Evolutionary conservation across 2,888 invertebrate species (phyloP).

Genomic region (Didymodactylos carnosus): DNA sequence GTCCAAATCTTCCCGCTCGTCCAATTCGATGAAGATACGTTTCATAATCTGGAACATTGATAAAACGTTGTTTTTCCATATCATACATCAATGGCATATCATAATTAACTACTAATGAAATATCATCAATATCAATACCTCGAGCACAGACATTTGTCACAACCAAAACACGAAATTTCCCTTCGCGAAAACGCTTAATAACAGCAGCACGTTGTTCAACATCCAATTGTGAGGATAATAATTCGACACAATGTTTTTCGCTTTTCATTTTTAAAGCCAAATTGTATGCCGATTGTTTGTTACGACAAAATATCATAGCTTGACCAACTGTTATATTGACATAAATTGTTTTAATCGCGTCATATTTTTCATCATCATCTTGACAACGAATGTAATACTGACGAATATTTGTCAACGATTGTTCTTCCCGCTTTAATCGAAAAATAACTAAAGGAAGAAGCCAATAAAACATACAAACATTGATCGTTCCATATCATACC

Average conservation of each 20-base stretch:
- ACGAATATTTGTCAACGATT: slow-evolving; percentile 71
- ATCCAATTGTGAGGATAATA: slow-evolving; percentile 72
- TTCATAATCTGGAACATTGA: slow-evolving; percentile 68
- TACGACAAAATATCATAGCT: slow-evolving; percentile 90
- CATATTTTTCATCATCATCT: slow-evolving; percentile 66
- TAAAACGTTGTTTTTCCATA: neutral
- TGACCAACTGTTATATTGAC: slow-evolving; percentile 86
- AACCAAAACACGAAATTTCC: slow-evolving; percentile 78
- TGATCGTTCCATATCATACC: neutral
- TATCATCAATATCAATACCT: slow-evolving; percentile 36
- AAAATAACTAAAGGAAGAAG: slow-evolving; percentile 43
- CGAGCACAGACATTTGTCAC: slow-evolving; percentile 48
- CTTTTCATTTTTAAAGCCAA: slow-evolving; percentile 64
- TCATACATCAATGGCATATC: slow-evolving; percentile 52
- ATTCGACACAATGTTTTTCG: slow-evolving; percentile 80
- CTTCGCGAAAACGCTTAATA: slow-evolving; percentile 69
- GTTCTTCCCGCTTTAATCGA: slow-evolving; percentile 64
- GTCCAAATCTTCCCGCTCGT: slow-evolving; percentile 85
- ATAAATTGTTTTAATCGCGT: slow-evolving; percentile 81
- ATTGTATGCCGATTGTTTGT: slow-evolving; percentile 68
- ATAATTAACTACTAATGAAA: slow-evolving; percentile 91
- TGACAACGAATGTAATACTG: slow-evolving; percentile 58
- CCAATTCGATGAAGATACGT: slow-evolving; percentile 94
- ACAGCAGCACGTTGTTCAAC: slow-evolving; percentile 77
- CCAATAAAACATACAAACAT: neutral